Evolutionary conservation across 2,113 vertebrate genomes (phyloP), one percentile per base, ranked within the genome.

Genomic region (cattle (Bos taurus)): DNA sequence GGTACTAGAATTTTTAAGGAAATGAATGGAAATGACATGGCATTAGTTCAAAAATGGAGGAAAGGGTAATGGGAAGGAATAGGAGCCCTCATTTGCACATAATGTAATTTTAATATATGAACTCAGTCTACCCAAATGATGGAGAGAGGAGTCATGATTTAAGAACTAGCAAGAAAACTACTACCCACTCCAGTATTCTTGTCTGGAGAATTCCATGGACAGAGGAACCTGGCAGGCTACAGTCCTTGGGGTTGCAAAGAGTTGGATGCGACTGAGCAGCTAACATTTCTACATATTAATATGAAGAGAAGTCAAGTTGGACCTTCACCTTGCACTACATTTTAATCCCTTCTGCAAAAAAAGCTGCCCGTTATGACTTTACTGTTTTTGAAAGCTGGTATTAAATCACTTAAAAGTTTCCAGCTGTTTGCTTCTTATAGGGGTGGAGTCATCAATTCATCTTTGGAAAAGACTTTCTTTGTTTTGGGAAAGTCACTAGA

Each of bases 361-460:
- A 40, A 40, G 7, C n/a, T 95, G 40, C 43, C n/a, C 3, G 23
- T 67, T 7, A 52, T 30, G 17, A 89, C 16, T 91, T 50, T 26
- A 23, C 33, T 64, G 30, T 57, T 93, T 95, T 81, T 88, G 30
- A 77, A 95, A 86, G n/a, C 83, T 96, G 43, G 14, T 64, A 90
- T 95, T 84, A 64, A 91, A 95, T 95, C 36, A 77, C 57, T 91
- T 54, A 81, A 81, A 92, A 85, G 46, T 88, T 93, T 30, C 28
- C 64, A 88, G 26, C 10, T 85, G 23, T 88, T 96, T 88, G 62
- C 59, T 92, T 96, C 82, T 97, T 33, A 62, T 30, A 56, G 52
- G 67, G 23, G 26, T 82, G 82, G 30, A 90, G 33, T 78, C 36
- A 84, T 94, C 81, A 83, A 12, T 67, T 90, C 40, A 36, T 90